Base-by-base conservation (phyloP, 2,113 vertebrate species). In the Podocnemis expansa region DNA sequence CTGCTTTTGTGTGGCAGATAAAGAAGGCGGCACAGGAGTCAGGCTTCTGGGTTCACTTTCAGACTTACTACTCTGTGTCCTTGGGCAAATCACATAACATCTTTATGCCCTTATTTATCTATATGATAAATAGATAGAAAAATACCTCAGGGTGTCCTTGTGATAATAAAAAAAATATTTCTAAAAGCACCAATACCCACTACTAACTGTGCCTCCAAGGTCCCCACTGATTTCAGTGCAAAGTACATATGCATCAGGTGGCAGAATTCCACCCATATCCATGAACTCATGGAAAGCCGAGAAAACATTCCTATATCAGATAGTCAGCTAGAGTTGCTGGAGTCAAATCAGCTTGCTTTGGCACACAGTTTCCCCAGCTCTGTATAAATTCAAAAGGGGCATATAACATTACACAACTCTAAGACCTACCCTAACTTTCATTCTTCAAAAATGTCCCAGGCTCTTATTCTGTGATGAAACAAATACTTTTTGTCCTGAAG, bases 21-120 rank as follows among this genome's bases (percentile, higher is more conserved):
- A 89, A 92, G 84, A 83, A 55, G 86, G 52, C 5, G 83, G 79
- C 80, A 88, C 94, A 94, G 84, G 83, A 96, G 90, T 93, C 75
- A 88, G 94, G 95, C 89, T 94, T 83, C 51, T 95, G 80, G 78
- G 86, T 92, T 95, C 95, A 91, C 89, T 95, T 89, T 84, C 63
- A 86, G 89, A 95, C 85, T 90, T n/a, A 67, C 16, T 67, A 67
- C 8, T 63, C 90, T 92, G 90, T 80, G 49, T 94, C 94, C 75
- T 67, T 95, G 90, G 81, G 67, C 81, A 75, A 85, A 92, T 34
- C 87, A 84, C 16, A 91, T 94, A 43, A 75, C 10, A n/a, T 70
- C 38, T 38, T 41, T 41, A 70, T 70, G 21, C 38, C 21, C 22
- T n/a, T 38, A 21, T 70, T 70, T 73, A 73, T 41, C 17, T 73